A percentile compares a stretch with the other conserved stretches of the same genome.
Evolutionary conservation across 1,140 invertebrate genomes (phyloP).

Genomic region (Rhopalosiphum padi): DNA sequence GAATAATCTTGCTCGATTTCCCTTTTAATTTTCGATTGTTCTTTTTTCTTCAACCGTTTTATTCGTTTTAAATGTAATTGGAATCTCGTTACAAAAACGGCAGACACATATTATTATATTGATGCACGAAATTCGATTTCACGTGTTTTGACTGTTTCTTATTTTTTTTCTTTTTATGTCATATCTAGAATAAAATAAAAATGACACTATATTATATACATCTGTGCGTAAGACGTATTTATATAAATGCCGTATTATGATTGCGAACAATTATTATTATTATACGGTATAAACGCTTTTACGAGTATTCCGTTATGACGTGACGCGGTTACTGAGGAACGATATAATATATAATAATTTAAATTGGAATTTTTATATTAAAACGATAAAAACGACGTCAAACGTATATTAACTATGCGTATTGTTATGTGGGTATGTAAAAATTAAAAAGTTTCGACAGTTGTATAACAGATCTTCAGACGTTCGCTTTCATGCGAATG

Average conservation of each 20-base stretch:
- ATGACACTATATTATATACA: neutral
- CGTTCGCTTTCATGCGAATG: neutral
- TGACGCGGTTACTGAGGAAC: neutral
- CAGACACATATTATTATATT: constrained; percentile 20
- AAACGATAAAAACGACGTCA: neutral
- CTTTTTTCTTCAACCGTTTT: constrained; percentile 36
- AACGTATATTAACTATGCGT: neutral
- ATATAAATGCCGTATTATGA: neutral
- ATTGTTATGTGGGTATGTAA: neutral
- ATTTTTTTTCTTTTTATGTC: constrained; percentile 51
- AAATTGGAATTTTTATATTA: constrained; percentile 16
- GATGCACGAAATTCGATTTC: constrained; percentile 55
- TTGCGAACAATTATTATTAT: constrained; percentile 3
- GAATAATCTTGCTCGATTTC: constrained; percentile 55
- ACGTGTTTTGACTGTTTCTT: constrained; percentile 38
- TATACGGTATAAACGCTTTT: neutral
- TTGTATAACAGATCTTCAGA: neutral
- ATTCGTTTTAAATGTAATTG: constrained; percentile 57
- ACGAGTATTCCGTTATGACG: neutral
- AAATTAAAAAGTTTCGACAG: neutral
- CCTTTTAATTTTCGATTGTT: constrained; percentile 57
- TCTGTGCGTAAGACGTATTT: neutral
- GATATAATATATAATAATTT: neutral
- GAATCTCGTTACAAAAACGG: constrained; percentile 49
- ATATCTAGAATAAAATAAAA: neutral